Conservation (phyloP, 2,113 vertebrate genomes). For the Psammodynastes pulverulentus region DNA sequence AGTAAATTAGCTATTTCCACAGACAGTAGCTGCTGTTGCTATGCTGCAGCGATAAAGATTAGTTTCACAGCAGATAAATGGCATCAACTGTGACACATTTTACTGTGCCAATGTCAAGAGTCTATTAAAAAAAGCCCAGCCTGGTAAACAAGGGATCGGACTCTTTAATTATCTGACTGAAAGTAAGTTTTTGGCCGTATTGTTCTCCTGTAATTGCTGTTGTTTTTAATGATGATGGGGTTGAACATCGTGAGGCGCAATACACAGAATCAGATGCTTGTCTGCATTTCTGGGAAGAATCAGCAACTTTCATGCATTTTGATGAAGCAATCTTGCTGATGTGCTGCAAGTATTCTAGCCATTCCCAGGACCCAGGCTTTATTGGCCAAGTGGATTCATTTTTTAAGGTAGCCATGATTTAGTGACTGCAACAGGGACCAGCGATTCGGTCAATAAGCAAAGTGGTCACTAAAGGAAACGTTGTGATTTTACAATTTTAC, state of each 20-base stretch:
- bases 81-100: slow-evolving; percentile 54
- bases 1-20: slow-evolving; percentile 39
- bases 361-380: not conserved
- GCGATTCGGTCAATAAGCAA: not conserved
- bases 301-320: not conserved
- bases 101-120: slow-evolving; percentile 60
- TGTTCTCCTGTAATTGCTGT: not conserved
- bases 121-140: slow-evolving; percentile 59
- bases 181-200: slow-evolving; percentile 38
- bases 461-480: not conserved
- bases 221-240: not conserved
- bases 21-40: slow-evolving; percentile 51
- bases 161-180: slow-evolving; percentile 25
- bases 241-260: not conserved
- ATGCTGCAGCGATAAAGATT: slow-evolving; percentile 46
- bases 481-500: not conserved
- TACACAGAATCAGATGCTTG: not conserved
- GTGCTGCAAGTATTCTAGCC: not conserved
- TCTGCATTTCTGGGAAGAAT: not conserved
- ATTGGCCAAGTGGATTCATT: slow-evolving; percentile 22
- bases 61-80: slow-evolving; percentile 36
- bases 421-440: not conserved
- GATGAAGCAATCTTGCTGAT: not conserved
- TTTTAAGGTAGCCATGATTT: not conserved
- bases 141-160: slow-evolving; percentile 32